These are phyloP conservation scores for Alethe diademata DNA, from an alignment of 2,113 vertebrate genomes.

Conservation along the genomic window DNA sequence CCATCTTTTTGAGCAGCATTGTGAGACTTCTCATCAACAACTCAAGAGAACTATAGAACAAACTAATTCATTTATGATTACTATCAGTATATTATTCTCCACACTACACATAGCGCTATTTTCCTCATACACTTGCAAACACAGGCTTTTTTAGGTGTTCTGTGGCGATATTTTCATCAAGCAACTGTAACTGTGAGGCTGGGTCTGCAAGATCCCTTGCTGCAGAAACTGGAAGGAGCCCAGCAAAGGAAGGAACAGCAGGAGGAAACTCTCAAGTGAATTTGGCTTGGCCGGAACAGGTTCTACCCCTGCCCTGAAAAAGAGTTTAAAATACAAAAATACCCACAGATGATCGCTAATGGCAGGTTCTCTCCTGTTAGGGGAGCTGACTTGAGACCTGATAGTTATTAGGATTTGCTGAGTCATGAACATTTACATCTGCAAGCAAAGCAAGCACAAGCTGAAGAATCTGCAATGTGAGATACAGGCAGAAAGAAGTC, in stretches of 20 bases:
- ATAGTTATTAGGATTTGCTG: background rate
- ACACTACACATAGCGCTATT: accelerated
- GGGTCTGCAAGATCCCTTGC: background rate
- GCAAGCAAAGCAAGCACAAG: background rate
- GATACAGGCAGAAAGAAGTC: background rate
- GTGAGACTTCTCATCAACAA: background rate
- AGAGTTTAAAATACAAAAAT: background rate
- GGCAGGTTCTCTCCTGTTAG: background rate
- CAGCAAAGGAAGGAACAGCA: background rate
- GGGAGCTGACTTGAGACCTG: background rate
- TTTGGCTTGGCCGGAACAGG: background rate
- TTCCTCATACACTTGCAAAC: background rate
- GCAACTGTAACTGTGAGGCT: background rate
- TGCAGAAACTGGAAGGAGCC: background rate
- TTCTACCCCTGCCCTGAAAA: background rate
- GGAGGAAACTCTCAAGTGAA: background rate
- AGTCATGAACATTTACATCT: background rate
- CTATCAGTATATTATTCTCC: background rate
- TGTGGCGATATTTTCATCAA: background rate
- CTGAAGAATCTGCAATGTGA: background rate
- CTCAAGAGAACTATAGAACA: background rate
- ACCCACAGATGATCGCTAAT: background rate
- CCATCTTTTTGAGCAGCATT: background rate
- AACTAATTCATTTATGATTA: background rate
- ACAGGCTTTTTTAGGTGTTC: background rate